These are phyloP conservation scores for Diplodus sargus DNA, from an alignment of 2,797 vertebrate species.

Conservation along the genomic window DNA sequence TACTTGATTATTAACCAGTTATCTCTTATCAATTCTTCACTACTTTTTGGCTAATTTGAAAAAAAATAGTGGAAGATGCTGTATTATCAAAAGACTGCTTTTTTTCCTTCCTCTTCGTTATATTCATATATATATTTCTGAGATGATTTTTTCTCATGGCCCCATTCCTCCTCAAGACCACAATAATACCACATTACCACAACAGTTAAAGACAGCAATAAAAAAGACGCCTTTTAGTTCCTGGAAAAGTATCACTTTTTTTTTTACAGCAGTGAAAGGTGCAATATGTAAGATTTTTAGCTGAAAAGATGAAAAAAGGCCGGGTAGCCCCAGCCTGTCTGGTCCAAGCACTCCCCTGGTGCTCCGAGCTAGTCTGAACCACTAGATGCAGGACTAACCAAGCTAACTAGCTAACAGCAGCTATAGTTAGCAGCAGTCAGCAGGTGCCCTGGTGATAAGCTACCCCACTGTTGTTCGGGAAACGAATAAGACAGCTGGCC, in stretches of 20 bases:
- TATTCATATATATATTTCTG: neutral
- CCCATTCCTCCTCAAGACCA: neutral
- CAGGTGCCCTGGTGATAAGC: too few relatives aligned
- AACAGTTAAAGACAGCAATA: conserved; percentile 10
- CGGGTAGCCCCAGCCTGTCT: too few relatives aligned
- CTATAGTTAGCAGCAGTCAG: too few relatives aligned
- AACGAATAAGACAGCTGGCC: too few relatives aligned
- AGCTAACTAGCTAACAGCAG: too few relatives aligned
- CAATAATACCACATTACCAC: neutral
- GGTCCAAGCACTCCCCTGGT: too few relatives aligned
- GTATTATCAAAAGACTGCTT: neutral
- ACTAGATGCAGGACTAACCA: too few relatives aligned
- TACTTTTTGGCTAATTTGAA: neutral
- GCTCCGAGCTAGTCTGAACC: too few relatives aligned
- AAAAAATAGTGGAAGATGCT: neutral
- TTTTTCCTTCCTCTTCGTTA: neutral
- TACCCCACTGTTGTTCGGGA: too few relatives aligned
- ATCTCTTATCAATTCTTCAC: neutral
- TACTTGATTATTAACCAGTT: neutral
- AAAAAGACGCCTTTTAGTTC: neutral
- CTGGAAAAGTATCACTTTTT: neutral
- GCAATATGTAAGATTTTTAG: too few relatives aligned
- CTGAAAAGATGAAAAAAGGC: too few relatives aligned
- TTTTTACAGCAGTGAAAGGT: neutral
- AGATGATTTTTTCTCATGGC: neutral